Percentiles rank a stretch among this genome's conserved stretches.
These are phyloP conservation scores for Dendrophyllia cribrosa DNA, from an alignment of 64 coral and sea anemone species.

Conservation along the genomic window DNA sequence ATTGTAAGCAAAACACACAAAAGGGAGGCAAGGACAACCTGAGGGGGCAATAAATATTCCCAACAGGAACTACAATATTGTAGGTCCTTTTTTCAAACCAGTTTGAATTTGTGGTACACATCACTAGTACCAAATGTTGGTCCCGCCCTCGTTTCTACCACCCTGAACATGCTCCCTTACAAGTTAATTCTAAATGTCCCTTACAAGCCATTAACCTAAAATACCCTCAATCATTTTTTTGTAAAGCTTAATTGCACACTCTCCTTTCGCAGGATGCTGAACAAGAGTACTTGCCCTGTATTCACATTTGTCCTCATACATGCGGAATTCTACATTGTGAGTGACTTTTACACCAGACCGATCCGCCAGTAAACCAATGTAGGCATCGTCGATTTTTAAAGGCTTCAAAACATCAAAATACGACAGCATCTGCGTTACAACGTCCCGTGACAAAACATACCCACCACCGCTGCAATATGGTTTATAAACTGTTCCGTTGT, in stretches of 20 bases:
- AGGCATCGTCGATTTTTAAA: slow-evolving; percentile 77
- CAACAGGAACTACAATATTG: no score
- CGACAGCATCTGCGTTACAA: slow-evolving; percentile 23
- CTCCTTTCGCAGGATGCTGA: slow-evolving; percentile 76
- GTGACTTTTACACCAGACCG: slow-evolving; percentile 37
- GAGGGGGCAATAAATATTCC: no score
- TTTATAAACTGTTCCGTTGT: slow-evolving; percentile 60
- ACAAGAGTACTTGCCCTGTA: slow-evolving; percentile 63
- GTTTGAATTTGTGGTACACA: no score
- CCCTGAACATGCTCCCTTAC: no score
- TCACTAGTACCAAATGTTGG: no score
- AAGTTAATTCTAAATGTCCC: no score
- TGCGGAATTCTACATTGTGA: slow-evolving; percentile 58
- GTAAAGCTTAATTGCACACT: slow-evolving; percentile 57
- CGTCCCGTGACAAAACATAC: slow-evolving; percentile 65
- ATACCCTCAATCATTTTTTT: slow-evolving; percentile 40
- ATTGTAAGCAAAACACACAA: no score
- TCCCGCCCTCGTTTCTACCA: no score
- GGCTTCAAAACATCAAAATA: slow-evolving; percentile 56
- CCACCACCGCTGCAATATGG: slow-evolving; percentile 84
- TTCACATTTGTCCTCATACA: slow-evolving; percentile 71
- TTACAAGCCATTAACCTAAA: background rate
- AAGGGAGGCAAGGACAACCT: no score
- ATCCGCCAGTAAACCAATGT: slow-evolving; percentile 62
- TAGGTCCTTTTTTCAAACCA: no score